These are phyloP conservation scores for Tribolium castaneum DNA, from an alignment of 1,140 invertebrate species.

Conservation along the genomic window DNA sequence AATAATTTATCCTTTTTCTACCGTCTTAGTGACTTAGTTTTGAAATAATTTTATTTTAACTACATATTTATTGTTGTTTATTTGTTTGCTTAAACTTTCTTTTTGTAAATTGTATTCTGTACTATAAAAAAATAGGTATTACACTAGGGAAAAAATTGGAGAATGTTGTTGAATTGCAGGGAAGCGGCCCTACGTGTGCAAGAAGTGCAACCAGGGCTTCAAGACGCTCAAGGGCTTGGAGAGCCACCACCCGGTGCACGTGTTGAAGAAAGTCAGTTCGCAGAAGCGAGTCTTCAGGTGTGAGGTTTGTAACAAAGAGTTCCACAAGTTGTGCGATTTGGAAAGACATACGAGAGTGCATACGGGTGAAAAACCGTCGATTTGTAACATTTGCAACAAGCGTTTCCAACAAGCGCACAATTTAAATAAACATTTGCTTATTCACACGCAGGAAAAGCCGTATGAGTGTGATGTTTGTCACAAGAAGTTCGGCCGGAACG, in stretches of 20 bases:
- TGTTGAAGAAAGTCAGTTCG: constrained; percentile 49
- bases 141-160: no score
- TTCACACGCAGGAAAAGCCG: constrained; percentile 83
- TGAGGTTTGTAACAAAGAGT: constrained; percentile 55
- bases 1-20: no score
- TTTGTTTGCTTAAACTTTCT: no score
- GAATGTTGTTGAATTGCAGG: constrained; percentile 39
- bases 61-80: no score
- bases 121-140: no score
- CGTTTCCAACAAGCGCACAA: constrained; percentile 88
- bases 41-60: no score
- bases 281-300: constrained; percentile 51
- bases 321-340: constrained; percentile 59
- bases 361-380: constrained; percentile 74
- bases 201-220: constrained; percentile 55
- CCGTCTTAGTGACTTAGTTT: no score
- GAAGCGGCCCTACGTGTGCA: constrained; percentile 56
- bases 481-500: constrained; percentile 57
- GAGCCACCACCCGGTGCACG: constrained; percentile 52
- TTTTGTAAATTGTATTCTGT: no score
- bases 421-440: constrained; percentile 84
- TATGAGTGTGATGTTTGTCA: constrained; percentile 80
- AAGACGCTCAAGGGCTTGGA: constrained; percentile 49
- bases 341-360: constrained; percentile 64
- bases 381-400: constrained; percentile 79